A percentile compares a stretch with the other conserved stretches of the same genome.
phyloP scores from a whole-genome alignment of 2,797 vertebrate genomes.

The Danio kyathit region DNA sequence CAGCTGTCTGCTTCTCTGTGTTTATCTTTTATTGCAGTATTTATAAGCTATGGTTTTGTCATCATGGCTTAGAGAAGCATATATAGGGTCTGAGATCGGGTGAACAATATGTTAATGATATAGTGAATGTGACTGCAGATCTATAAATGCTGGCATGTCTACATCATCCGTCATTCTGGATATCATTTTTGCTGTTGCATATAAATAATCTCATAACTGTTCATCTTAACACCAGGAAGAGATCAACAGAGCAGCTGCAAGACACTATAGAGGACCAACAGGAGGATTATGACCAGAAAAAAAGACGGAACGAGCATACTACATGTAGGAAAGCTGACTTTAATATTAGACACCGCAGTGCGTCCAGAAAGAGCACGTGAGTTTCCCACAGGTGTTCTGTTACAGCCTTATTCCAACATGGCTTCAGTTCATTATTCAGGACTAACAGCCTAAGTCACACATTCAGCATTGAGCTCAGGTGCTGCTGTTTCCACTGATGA shows the following conservation, averaged over 20 bases:
- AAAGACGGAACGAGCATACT: too few species aligned
- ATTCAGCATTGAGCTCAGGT: too few species aligned
- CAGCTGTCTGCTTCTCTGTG: too few species aligned
- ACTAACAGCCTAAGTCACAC: too few species aligned
- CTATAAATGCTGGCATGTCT: background rate
- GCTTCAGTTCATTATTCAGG: too few species aligned
- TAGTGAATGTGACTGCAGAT: too few species aligned
- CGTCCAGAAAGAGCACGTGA: too few species aligned
- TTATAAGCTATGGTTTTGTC: background rate
- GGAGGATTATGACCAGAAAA: rapidly evolving
- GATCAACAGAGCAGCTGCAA: background rate
- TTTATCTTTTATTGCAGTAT: background rate
- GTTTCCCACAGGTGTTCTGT: too few species aligned
- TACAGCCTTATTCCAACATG: too few species aligned
- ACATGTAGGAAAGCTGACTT: background rate
- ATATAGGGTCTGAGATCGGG: background rate
- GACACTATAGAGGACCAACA: background rate
- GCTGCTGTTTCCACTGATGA: too few species aligned
- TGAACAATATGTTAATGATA: too few species aligned
- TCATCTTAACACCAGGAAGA: background rate
- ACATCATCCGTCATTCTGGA: background rate
- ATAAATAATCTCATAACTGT: background rate
- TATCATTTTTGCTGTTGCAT: background rate
- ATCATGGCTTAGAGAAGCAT: background rate
- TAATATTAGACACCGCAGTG: too few species aligned